Evolutionary conservation across 2,797 vertebrate species (phyloP).

Genomic region (Cryptoprocta ferox): DNA sequence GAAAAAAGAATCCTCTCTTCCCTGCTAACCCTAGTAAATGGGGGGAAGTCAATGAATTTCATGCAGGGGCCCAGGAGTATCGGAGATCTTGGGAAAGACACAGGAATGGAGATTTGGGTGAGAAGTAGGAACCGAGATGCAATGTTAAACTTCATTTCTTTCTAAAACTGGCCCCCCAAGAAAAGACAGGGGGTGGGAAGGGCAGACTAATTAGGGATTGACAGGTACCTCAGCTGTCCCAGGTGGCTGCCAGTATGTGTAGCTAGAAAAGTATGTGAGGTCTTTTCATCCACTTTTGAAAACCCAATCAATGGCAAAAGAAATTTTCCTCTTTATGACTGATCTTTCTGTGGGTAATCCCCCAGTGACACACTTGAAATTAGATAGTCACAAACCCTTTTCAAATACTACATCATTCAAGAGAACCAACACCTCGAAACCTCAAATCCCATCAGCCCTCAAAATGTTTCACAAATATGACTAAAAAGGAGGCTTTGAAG

Average conservation of each 20-base stretch:
- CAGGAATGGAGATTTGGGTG: background rate
- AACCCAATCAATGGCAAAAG: background rate
- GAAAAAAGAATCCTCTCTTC: background rate
- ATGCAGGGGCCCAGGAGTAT: background rate
- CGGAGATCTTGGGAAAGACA: background rate
- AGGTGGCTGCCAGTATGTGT: background rate
- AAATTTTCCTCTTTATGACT: background rate
- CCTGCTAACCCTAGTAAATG: background rate
- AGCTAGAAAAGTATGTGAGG: background rate
- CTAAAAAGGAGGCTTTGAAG: background rate
- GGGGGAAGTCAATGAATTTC: background rate
- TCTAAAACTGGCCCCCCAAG: background rate
- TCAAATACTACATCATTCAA: background rate
- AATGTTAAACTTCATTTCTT: background rate
- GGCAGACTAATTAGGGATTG: background rate
- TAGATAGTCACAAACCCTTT: background rate
- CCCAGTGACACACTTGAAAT: background rate
- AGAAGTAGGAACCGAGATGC: background rate
- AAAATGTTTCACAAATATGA: conserved; percentile 19
- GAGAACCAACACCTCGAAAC: background rate
- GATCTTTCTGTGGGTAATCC: background rate
- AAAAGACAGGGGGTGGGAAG: background rate
- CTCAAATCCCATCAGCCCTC: background rate
- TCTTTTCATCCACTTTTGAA: background rate
- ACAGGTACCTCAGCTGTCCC: background rate